Conservation (phyloP, 2,113 vertebrate species). For the Rousettus leschenaultii region DNA sequence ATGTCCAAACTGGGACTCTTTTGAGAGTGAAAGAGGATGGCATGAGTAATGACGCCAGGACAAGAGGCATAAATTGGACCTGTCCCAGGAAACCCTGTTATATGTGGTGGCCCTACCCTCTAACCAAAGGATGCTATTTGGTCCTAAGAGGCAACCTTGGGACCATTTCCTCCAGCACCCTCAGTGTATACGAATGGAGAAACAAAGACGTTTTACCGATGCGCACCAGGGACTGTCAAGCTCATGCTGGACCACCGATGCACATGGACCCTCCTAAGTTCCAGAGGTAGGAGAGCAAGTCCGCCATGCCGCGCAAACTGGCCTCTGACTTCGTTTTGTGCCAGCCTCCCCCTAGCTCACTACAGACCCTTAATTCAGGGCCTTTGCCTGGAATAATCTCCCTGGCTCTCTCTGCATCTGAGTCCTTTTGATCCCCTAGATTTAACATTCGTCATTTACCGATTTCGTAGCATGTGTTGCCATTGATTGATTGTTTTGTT, state of each 20-base stretch:
- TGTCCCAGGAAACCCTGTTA: background rate
- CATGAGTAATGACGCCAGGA: background rate
- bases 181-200: background rate
- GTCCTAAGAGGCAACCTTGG: background rate
- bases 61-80: background rate
- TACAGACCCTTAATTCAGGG: accelerated
- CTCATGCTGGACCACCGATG: background rate
- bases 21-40: background rate
- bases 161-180: background rate
- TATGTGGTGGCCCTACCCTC: accelerated
- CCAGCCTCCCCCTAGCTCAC: background rate
- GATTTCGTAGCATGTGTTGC: background rate
- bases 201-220: background rate
- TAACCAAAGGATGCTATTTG: no score
- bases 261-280: accelerated
- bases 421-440: background rate
- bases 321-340: background rate
- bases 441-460: background rate
- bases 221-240: background rate
- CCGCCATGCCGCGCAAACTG: accelerated
- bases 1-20: background rate
- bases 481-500: background rate
- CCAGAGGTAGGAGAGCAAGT: accelerated
- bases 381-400: background rate
- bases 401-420: background rate